phyloP scores from a whole-genome alignment of 92 coral and sea anemone species.

The Hydrozoanthus gracilis region DNA sequence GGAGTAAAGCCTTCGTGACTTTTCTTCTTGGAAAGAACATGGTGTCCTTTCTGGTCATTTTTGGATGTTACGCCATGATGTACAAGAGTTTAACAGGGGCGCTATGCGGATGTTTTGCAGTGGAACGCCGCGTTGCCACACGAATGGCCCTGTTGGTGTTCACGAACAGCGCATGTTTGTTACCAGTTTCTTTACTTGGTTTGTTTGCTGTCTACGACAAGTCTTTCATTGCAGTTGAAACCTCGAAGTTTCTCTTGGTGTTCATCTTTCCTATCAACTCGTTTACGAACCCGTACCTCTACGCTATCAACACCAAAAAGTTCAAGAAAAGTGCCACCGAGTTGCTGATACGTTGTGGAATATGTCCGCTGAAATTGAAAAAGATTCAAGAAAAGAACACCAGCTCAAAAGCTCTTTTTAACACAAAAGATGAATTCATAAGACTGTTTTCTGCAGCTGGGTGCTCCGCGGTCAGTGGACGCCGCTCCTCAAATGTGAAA shows the following conservation, averaged over 20 bases:
- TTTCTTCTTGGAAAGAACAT: slow-evolving; percentile 82
- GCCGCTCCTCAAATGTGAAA: neutral
- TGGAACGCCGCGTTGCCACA: slow-evolving; percentile 79
- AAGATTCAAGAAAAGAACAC: slow-evolving; percentile 43
- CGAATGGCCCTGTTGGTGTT: slow-evolving; percentile 89
- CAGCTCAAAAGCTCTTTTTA: neutral
- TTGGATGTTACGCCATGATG: slow-evolving; percentile 83
- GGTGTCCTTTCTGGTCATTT: slow-evolving; percentile 71
- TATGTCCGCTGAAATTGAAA: slow-evolving; percentile 58
- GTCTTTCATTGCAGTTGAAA: slow-evolving; percentile 68
- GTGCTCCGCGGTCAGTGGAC: neutral
- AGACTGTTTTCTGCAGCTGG: neutral
- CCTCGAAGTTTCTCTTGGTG: slow-evolving; percentile 85
- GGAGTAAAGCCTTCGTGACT: slow-evolving; percentile 79
- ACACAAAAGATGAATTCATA: neutral
- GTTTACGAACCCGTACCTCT: slow-evolving; percentile 89
- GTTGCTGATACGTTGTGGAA: slow-evolving; percentile 62
- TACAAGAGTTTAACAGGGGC: slow-evolving; percentile 71
- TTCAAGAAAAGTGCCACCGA: slow-evolving; percentile 75
- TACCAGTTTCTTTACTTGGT: slow-evolving; percentile 85
- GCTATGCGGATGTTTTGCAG: slow-evolving; percentile 10
- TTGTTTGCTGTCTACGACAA: slow-evolving; percentile 83
- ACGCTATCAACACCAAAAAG: slow-evolving; percentile 81
- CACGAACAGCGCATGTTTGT: slow-evolving; percentile 91
- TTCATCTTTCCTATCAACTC: slow-evolving; percentile 92